Conservation (phyloP, 1,140 invertebrate genomes). For the Brachionus asplanchnoidis region DNA sequence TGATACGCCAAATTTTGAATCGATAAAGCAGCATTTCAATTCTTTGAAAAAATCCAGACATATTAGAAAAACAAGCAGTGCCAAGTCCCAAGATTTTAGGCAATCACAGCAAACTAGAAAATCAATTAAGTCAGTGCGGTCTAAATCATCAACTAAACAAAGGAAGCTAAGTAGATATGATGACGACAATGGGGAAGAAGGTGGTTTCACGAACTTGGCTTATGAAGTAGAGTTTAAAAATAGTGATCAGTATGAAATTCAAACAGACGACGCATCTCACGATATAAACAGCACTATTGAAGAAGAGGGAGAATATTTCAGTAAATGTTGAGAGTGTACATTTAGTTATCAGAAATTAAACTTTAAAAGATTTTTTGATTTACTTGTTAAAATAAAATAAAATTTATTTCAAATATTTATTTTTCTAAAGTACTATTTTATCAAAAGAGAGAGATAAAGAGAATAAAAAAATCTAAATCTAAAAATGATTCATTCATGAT, state of each 20-base stretch:
- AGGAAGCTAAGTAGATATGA: neutral
- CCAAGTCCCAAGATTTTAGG: constrained; percentile 32
- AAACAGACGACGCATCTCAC: neutral
- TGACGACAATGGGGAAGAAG: constrained; percentile 12
- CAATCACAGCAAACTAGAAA: neutral
- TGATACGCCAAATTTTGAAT: constrained; percentile 30
- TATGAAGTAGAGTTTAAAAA: constrained; percentile 39
- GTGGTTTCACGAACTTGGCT: constrained; percentile 31
- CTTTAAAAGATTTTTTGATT: neutral
- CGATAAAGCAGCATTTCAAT: constrained; percentile 36
- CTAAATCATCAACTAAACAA: constrained; percentile 1
- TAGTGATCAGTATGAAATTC: constrained; percentile 29
- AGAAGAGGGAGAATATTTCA: constrained; percentile 37
- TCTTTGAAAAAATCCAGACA: constrained; percentile 41
- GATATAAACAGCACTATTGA: neutral
- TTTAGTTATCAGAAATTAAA: neutral
- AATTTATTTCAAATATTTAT: neutral
- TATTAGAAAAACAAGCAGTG: constrained; percentile 38
- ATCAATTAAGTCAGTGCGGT: neutral
- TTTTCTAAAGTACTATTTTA: neutral
- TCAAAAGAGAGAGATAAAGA: neutral
- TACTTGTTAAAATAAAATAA: neutral
- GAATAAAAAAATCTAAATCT: neutral
- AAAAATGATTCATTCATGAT: neutral
- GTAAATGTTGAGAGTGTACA: neutral